These are phyloP conservation scores for Gallinago stenura DNA, from an alignment of 2,797 vertebrate species.

Conservation along the genomic window DNA sequence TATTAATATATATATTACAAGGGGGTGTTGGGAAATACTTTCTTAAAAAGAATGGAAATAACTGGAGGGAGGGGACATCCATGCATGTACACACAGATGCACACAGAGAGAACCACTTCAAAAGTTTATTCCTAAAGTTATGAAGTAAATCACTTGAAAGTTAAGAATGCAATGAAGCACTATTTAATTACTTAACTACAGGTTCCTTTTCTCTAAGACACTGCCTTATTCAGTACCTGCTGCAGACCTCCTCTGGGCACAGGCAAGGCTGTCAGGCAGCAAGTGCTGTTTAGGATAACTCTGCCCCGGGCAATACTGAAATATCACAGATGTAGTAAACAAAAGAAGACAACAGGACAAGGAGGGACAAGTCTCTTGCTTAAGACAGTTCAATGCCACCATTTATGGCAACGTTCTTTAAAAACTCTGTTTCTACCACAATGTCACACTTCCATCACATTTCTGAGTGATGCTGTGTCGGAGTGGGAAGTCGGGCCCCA, in stretches of 20 bases:
- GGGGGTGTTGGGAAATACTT: background rate
- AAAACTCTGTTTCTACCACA: background rate
- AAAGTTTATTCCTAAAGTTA: background rate
- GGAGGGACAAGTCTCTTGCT: background rate
- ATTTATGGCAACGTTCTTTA: background rate
- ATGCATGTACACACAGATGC: background rate
- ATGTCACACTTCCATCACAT: fast-evolving
- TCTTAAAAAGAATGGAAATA: background rate
- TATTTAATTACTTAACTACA: background rate
- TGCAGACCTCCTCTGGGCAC: background rate
- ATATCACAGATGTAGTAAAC: background rate
- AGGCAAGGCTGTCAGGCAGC: background rate
- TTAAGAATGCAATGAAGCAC: background rate
- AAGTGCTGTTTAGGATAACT: background rate
- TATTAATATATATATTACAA: background rate
- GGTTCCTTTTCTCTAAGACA: background rate
- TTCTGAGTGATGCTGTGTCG: background rate
- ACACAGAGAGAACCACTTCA: background rate
- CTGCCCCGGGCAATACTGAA: background rate
- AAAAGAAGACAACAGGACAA: background rate
- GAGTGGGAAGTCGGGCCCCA: too few relatives aligned
- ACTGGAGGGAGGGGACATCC: background rate
- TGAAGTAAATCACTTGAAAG: background rate
- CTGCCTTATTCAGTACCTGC: background rate
- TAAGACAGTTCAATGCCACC: background rate